These are phyloP conservation scores for Oreochromis spilurus DNA, from an alignment of 2,113 vertebrate genomes.

Conservation along the genomic window DNA sequence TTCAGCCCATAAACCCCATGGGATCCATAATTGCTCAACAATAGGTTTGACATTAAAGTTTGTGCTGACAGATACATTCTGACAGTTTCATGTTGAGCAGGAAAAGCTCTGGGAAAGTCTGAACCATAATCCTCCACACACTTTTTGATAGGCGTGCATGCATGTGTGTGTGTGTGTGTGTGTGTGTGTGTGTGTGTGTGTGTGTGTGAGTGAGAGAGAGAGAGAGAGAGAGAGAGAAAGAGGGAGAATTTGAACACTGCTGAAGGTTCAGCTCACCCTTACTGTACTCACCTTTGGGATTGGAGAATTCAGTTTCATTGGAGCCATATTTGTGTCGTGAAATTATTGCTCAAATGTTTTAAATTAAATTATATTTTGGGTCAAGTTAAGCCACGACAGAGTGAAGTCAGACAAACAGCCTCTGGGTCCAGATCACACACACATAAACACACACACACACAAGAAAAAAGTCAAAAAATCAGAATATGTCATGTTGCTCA, in stretches of 20 bases:
- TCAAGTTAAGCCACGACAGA: constrained; percentile 28
- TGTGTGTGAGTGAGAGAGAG: not conserved
- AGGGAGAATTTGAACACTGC: not conserved
- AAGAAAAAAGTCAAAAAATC: not conserved
- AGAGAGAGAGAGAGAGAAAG: not conserved
- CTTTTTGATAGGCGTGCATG: not conserved
- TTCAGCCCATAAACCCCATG: not conserved
- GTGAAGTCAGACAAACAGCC: constrained; percentile 41
- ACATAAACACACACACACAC: not conserved
- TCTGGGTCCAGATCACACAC: not conserved
- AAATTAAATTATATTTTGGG: constrained; percentile 53
- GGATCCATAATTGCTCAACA: not conserved
- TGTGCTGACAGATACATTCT: not conserved
- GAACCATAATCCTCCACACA: not conserved
- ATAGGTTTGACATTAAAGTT: not conserved
- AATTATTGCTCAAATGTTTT: constrained; percentile 54
- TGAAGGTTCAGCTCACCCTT: not conserved
- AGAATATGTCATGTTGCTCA: constrained; percentile 28
- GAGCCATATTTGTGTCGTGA: constrained; percentile 34
- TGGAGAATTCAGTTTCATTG: constrained; percentile 29
- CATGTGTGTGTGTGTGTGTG: not conserved
- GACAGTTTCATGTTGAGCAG: constrained; percentile 24
- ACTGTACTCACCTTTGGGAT: constrained; percentile 21
- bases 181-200: not conserved
- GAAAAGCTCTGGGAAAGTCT: constrained; percentile 8